phyloP scores from a whole-genome alignment of 2,797 vertebrate genomes.

The Neopelma chrysocephalum region DNA sequence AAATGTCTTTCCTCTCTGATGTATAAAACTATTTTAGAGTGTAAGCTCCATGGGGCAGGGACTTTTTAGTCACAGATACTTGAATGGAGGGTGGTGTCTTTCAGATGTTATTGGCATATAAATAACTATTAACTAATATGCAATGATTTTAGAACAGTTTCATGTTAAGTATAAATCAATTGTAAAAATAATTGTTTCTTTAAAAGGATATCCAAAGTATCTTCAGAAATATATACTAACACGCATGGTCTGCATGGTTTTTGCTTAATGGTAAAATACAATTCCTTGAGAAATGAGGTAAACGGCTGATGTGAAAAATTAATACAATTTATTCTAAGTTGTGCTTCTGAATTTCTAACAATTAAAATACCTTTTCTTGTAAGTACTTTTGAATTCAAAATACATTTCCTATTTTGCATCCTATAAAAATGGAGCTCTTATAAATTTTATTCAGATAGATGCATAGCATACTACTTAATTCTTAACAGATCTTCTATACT shows the following conservation, averaged over 20 bases:
- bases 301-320: background rate
- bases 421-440: background rate
- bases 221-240: constrained; percentile 59
- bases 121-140: background rate
- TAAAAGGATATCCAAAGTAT: constrained; percentile 16
- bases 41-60: constrained; percentile 56
- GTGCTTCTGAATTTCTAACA: background rate
- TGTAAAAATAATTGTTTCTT: background rate
- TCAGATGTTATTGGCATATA: background rate
- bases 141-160: background rate
- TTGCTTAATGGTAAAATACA: constrained; percentile 64
- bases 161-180: background rate
- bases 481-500: background rate
- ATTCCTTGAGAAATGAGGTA: background rate
- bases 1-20: background rate
- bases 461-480: background rate
- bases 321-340: background rate
- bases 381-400: constrained; percentile 1
- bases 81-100: background rate
- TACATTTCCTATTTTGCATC: background rate
- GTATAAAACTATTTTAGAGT: background rate
- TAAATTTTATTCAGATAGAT: background rate
- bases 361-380: background rate
- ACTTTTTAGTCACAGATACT: background rate
- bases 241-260: background rate